phyloP scores from a whole-genome alignment of 2,113 vertebrate species.

The Atherinomorus stipes region DNA sequence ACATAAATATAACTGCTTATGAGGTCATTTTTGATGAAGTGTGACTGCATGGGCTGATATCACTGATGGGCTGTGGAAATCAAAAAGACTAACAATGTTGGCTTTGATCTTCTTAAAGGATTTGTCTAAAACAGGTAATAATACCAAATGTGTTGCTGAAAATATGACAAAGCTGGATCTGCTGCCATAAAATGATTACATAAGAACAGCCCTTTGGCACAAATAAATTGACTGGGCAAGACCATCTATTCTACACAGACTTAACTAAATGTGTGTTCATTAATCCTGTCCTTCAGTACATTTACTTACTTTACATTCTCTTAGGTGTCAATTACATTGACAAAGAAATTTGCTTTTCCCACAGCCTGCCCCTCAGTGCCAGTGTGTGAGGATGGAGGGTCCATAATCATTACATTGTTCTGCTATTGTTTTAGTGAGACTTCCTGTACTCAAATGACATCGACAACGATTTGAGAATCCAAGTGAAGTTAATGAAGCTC shows the following conservation, averaged over 20 bases:
- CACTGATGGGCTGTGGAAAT: slow-evolving; percentile 3
- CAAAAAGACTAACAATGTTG: neutral
- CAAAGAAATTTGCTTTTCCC: slow-evolving; percentile 4
- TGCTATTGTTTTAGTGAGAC: neutral
- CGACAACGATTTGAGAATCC: neutral
- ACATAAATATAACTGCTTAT: neutral
- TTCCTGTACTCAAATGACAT: neutral
- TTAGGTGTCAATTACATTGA: neutral
- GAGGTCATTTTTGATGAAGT: neutral
- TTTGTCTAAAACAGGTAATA: neutral
- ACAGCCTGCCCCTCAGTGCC: neutral
- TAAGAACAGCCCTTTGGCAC: neutral
- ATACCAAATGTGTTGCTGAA: neutral
- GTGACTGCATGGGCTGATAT: neutral
- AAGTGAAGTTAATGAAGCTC: neutral
- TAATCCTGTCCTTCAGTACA: neutral
- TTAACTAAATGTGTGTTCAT: neutral
- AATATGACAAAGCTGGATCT: neutral
- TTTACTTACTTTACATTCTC: neutral
- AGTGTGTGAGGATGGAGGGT: neutral
- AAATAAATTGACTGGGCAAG: neutral
- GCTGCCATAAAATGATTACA: neutral
- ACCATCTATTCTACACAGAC: neutral
- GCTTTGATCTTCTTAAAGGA: neutral
- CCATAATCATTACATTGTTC: neutral